Evolutionary conservation across 2,888 invertebrate species (phyloP).

Genomic region (Polydrusus pterygomalis): DNA sequence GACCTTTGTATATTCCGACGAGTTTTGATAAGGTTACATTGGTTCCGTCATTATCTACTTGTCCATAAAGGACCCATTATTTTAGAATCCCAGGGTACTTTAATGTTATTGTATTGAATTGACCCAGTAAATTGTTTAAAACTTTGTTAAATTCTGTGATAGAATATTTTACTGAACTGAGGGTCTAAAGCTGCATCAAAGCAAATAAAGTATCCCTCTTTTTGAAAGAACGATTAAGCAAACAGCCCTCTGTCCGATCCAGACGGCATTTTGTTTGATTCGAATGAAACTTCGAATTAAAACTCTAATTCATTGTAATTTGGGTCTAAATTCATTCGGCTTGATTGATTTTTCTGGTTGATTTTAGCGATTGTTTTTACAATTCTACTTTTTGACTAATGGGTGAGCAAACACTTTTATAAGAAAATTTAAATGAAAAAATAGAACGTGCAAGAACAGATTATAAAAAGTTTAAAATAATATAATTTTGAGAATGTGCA

Average conservation of each 20-base stretch:
- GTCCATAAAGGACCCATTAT: too few relatives aligned
- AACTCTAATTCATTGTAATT: slow-evolving; percentile 28
- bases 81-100: too few relatives aligned
- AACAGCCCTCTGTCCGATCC: slow-evolving; percentile 16
- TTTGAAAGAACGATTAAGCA: slow-evolving; percentile 14
- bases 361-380: slow-evolving; percentile 12
- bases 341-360: slow-evolving; percentile 22
- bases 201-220: slow-evolving; percentile 2
- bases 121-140: too few relatives aligned
- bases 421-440: background rate
- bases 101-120: too few relatives aligned
- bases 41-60: too few relatives aligned
- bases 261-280: slow-evolving; percentile 17
- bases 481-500: too few relatives aligned
- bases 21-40: too few relatives aligned
- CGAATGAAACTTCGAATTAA: slow-evolving; percentile 23
- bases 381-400: background rate
- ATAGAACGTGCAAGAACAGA: too few relatives aligned
- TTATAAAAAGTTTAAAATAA: too few relatives aligned
- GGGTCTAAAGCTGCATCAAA: background rate
- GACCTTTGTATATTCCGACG: too few relatives aligned
- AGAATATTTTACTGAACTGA: too few relatives aligned
- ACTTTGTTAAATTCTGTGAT: too few relatives aligned
- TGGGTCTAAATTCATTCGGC: slow-evolving; percentile 5
- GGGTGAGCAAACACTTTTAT: background rate